Percentiles rank a stretch among this genome's conserved stretches.
These are phyloP conservation scores for Acleris holmiana DNA, from an alignment of 2,888 invertebrate species.

Conservation along the genomic window DNA sequence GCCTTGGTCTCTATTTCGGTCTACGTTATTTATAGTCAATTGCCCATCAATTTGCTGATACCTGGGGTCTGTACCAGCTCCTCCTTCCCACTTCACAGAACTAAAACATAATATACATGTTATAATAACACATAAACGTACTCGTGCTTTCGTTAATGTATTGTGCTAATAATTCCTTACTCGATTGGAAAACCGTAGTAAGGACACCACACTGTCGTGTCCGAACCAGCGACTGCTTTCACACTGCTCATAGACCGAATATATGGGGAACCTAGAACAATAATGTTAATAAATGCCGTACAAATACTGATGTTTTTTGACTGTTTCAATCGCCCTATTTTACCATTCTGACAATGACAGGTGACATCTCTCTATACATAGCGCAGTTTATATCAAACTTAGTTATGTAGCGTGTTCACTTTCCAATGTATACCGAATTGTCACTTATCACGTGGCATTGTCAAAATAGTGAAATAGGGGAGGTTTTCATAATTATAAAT, in stretches of 20 bases:
- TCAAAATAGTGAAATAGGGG: no score
- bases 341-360: no score
- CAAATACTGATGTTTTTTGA: no score
- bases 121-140: background rate
- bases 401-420: no score
- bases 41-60: constrained; percentile 83
- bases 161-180: constrained; percentile 53
- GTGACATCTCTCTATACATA: no score
- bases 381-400: no score
- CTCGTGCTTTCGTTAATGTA: background rate
- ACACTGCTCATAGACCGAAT: constrained; percentile 89
- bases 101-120: constrained; percentile 55
- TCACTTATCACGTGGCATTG: no score
- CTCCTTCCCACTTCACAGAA: constrained; percentile 88
- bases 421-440: no score
- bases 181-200: constrained; percentile 94
- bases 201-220: constrained; percentile 91
- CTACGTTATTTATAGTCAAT: constrained; percentile 85
- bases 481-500: no score
- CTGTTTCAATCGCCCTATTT: no score
- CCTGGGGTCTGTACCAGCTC: constrained; percentile 76
- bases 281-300: constrained; percentile 5
- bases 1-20: constrained; percentile 88
- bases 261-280: constrained; percentile 87
- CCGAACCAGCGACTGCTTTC: constrained; percentile 91